Evolutionary conservation across 2,888 invertebrate species (phyloP).

Genomic region (Philereme vetulata): DNA sequence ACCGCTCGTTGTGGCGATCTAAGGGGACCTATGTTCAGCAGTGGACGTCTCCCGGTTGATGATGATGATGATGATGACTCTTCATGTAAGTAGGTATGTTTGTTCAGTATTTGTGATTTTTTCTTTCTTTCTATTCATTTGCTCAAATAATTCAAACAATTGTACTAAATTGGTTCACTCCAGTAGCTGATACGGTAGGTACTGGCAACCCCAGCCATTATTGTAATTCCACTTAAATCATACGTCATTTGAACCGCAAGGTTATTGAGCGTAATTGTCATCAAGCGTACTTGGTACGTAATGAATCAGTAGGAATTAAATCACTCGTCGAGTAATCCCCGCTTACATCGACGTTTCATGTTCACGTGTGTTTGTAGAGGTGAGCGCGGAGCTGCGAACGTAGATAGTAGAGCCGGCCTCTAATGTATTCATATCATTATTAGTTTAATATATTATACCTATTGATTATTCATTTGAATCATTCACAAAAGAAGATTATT

Average conservation of each 20-base stretch:
- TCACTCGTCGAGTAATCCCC: constrained; percentile 64
- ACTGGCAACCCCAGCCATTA: constrained; percentile 47
- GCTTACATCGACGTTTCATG: constrained; percentile 67
- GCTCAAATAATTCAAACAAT: constrained; percentile 15
- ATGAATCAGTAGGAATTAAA: constrained; percentile 72
- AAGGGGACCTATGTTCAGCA: too few relatives aligned
- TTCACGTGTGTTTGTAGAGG: constrained; percentile 42
- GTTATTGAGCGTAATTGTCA: constrained; percentile 63
- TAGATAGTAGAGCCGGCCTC: background rate
- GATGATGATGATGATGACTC: too few relatives aligned
- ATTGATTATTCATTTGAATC: too few relatives aligned
- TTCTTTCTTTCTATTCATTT: too few relatives aligned
- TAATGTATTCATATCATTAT: too few relatives aligned
- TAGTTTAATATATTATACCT: too few relatives aligned
- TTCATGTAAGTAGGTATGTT: too few relatives aligned
- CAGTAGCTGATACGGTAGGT: constrained; percentile 25
- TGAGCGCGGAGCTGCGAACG: constrained; percentile 22
- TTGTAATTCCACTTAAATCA: constrained; percentile 54
- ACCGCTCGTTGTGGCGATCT: too few relatives aligned
- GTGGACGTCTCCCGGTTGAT: too few relatives aligned
- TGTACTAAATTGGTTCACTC: constrained; percentile 22
- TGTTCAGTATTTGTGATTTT: too few relatives aligned
- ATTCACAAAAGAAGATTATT: too few relatives aligned
- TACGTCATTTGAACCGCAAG: constrained; percentile 49
- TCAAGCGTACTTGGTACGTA: constrained; percentile 53